Base-by-base conservation (phyloP, 2,797 vertebrate species). In the Agapornis canus region DNA sequence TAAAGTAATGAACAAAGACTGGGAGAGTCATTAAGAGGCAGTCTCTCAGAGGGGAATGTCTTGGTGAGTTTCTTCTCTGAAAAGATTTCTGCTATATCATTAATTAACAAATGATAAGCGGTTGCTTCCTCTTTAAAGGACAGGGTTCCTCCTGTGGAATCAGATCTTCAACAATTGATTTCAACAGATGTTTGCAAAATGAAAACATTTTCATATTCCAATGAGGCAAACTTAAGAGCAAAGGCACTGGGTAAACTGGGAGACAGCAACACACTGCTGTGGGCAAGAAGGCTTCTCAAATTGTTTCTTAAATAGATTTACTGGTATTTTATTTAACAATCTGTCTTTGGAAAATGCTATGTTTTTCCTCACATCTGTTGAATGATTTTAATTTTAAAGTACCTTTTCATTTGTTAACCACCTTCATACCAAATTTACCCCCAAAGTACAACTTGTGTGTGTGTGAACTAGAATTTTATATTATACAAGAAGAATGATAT, bases 151-250 rank as follows among this genome's bases (percentile, higher is more conserved):
- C 40, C 60, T 17, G 54, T 66, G 88, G 61, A 66, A 82, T 75
- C 71, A 69, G 71, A 47, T 71, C 77, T 54, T 86, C 89, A 71
- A 32, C 83, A 86, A 65, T 12, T 85, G 26, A 73, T 86, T 87
- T 47, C 71, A 91, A 57, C 78, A 92, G 64, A 90, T 85, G 86
- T 70, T 78, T 89, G 61, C 81, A 64, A 71, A 90, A 82, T 89
- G 22, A 59, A 91, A 92, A 77, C 26, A 20, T 78, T 95, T 93
- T 64, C 65, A 31, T 42, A 37, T 68, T 75, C 45, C 59, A 89
- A 1, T 35, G 45, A 86, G 45, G 66, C 35, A 69, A 95, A 90
- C n/a, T 90, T 86, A 56, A 32, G 86, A 82, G 56, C 64, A 93
- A 54, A 87, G 60, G 63, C 66, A 27, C 31, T 8, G 52, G 20